These are phyloP conservation scores for Caerostris darwini DNA, from an alignment of 1,140 invertebrate genomes.

Conservation along the genomic window DNA sequence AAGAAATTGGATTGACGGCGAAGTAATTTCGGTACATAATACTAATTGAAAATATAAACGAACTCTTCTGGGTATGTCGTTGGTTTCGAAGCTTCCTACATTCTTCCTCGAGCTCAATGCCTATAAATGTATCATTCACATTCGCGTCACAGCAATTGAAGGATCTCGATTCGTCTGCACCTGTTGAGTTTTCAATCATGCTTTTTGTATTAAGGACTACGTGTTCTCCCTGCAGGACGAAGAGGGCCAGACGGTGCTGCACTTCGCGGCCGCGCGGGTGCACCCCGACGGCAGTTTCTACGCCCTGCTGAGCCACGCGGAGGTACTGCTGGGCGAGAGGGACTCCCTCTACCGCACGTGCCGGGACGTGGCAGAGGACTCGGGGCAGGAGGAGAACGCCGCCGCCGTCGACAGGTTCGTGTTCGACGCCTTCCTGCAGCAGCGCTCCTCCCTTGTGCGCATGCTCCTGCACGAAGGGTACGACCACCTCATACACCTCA, in stretches of 20 bases:
- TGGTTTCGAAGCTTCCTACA: too few species aligned
- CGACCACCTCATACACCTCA: slow-evolving; percentile 91
- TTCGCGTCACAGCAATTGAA: too few species aligned
- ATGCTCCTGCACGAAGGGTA: slow-evolving; percentile 92
- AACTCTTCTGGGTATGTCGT: too few species aligned
- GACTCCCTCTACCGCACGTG: slow-evolving; percentile 91
- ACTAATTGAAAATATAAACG: too few species aligned
- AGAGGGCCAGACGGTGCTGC: slow-evolving; percentile 93
- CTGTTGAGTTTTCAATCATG: too few species aligned
- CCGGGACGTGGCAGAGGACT: slow-evolving; percentile 90
- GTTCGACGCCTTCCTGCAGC: slow-evolving; percentile 74
- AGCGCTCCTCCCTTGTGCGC: slow-evolving; percentile 80
- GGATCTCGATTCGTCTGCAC: too few species aligned
- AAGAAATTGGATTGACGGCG: too few species aligned
- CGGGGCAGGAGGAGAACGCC: slow-evolving; percentile 90
- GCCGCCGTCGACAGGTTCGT: slow-evolving; percentile 87
- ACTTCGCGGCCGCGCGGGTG: slow-evolving; percentile 90
- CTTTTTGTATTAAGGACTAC: not conserved
- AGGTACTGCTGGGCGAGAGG: slow-evolving; percentile 87
- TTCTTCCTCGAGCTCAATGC: too few species aligned
- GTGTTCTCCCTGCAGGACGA: slow-evolving; percentile 86
- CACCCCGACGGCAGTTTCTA: slow-evolving; percentile 89
- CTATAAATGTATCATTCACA: too few species aligned
- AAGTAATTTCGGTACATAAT: too few species aligned
- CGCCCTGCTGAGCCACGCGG: slow-evolving; percentile 89